Base-by-base conservation (phyloP, 2,113 vertebrate genomes). In the Solea senegalensis region DNA sequence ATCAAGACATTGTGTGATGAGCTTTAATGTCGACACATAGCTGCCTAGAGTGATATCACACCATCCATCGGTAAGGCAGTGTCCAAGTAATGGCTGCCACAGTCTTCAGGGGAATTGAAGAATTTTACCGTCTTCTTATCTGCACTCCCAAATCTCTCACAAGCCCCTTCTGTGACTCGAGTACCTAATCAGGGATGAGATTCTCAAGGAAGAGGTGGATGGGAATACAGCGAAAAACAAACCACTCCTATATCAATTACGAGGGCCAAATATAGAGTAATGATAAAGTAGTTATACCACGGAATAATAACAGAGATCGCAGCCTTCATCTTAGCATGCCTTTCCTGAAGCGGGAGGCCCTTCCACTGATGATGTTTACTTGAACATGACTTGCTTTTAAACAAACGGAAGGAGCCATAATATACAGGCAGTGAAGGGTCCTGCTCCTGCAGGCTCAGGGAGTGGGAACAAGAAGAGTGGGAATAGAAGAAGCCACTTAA, bases 381-480 rank as follows among this genome's bases (percentile, higher is more conserved):
- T 56, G 21, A 60, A 75, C 54, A 7, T 60, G 48, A 51, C 43
- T 16, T 1, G 40, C 57, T 76, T 21, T 79, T 75, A 88, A 90
- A 91, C 88, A 90, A 90, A 88, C 48, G 50, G 60, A 67, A 83
- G 69, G 55, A 76, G 62, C 27, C 50, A 77, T 59, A 91, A 90
- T 90, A 92, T 90, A 90, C 83, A 85, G 45, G 50, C 44, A 66
- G 27, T 72, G 65, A 84, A 73, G 72, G 68, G 71, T 61, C 61
- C 41, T 1, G 60, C 58, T 84, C 44, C 66, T 72, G 68, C 39
- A 43, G 68, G 67, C 2, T 8, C 9, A 3, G 9, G 1, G 9
- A 48, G 40, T 1, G 49, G 61, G 26, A 53, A 74, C 39, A 26
- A 51, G 3, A 65, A 48, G 50, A 62, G 69, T 9, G n/a, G 34